These are phyloP conservation scores for Mesitornis unicolor DNA, from an alignment of 2,113 vertebrate species.

Conservation along the genomic window DNA sequence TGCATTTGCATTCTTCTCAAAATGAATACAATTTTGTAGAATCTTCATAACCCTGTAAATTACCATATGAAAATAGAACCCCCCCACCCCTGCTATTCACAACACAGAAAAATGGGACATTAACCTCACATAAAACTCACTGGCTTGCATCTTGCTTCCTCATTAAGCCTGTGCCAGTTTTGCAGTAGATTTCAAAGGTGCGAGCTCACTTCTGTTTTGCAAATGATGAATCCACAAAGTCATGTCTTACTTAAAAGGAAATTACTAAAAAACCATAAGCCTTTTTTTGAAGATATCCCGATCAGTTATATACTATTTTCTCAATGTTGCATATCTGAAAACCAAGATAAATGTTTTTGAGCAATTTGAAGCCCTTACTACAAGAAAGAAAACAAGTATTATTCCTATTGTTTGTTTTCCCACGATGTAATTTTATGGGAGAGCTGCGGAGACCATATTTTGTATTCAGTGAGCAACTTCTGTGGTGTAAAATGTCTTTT, in stretches of 20 bases:
- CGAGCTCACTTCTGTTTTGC: neutral
- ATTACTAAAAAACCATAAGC: neutral
- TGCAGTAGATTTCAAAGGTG: neutral
- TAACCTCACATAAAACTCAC: slow-evolving; percentile 45
- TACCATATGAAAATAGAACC: neutral
- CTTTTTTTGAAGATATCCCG: neutral
- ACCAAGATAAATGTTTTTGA: neutral
- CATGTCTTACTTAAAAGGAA: neutral
- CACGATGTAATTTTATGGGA: slow-evolving; percentile 6
- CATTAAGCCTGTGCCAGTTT: neutral
- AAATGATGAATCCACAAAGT: neutral
- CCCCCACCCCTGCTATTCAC: neutral
- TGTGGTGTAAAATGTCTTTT: slow-evolving; percentile 13
- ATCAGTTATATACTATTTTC: neutral
- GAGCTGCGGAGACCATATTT: neutral
- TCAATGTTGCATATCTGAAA: neutral
- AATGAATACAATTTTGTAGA: neutral
- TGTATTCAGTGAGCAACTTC: neutral
- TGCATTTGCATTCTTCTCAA: slow-evolving; percentile 16
- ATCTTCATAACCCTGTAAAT: neutral
- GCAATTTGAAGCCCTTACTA: neutral
- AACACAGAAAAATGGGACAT: slow-evolving; percentile 19
- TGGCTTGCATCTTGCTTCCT: slow-evolving; percentile 14
- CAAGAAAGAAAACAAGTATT: neutral
- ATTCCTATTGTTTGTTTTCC: neutral